These are phyloP conservation scores for Spisula solida DNA, from an alignment of 2,888 invertebrate genomes.

Conservation along the genomic window DNA sequence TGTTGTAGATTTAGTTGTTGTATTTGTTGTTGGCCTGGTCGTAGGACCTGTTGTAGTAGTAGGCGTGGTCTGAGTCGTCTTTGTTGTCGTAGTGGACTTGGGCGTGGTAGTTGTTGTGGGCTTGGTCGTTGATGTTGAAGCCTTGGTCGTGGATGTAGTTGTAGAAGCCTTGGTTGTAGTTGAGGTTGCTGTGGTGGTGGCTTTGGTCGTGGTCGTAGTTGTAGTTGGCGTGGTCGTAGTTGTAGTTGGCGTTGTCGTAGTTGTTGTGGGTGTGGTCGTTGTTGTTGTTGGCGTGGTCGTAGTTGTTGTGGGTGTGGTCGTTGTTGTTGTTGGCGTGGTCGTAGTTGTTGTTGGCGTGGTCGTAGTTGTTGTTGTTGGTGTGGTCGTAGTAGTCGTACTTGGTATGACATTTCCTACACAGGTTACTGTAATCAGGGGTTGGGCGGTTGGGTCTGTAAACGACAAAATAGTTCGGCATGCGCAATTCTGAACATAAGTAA, in stretches of 20 bases:
- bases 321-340: conserved; percentile 13
- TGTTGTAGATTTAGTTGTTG: conserved; percentile 17
- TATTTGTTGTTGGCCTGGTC: background rate
- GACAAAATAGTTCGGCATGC: too few species aligned
- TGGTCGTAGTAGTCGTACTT: conserved; percentile 2
- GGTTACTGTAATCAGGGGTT: conserved; percentile 24
- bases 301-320: conserved; percentile 13
- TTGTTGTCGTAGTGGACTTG: background rate
- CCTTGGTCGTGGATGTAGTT: conserved; percentile 12
- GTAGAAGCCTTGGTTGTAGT: conserved; percentile 14
- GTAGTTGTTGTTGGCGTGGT: conserved; percentile 30
- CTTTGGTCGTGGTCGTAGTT: background rate
- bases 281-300: conserved; percentile 27
- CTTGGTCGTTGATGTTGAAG: conserved; percentile 26
- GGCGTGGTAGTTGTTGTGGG: background rate
- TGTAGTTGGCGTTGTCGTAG: conserved; percentile 25
- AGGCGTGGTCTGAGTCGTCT: background rate
- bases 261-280: conserved; percentile 34
- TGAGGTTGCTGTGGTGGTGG: conserved; percentile 18
- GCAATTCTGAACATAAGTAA: too few species aligned
- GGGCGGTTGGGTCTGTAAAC: too few species aligned
- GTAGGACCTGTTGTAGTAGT: conserved; percentile 23
- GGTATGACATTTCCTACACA: conserved; percentile 25
- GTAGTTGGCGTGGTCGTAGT: conserved; percentile 24
- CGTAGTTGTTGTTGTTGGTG: conserved; percentile 31